Conservation (phyloP, 2,888 invertebrate genomes). For the Drosophila greeni region DNA sequence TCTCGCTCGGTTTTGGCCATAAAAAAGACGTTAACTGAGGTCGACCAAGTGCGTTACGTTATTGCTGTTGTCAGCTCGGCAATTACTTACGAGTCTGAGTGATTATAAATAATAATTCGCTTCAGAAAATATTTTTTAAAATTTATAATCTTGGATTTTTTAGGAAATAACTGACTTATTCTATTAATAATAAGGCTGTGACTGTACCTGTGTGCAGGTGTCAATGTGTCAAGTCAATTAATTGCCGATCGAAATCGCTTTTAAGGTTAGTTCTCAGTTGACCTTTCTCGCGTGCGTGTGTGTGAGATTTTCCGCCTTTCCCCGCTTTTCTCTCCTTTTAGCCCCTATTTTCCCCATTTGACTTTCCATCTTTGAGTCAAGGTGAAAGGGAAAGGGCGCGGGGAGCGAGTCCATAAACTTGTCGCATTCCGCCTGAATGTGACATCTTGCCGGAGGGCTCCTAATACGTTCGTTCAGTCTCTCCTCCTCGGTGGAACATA, state of each 20-base stretch:
- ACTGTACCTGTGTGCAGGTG: conserved; percentile 16
- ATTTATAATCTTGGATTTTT: no score
- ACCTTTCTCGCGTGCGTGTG: conserved; percentile 8
- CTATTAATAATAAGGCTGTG: no score
- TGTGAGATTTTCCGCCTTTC: neutral
- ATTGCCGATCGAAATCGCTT: conserved; percentile 36
- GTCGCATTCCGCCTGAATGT: conserved; percentile 23
- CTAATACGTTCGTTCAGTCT: conserved; percentile 6
- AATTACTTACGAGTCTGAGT: neutral
- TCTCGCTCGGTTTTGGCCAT: conserved; percentile 7
- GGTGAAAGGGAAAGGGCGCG: conserved; percentile 6
- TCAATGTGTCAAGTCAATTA: conserved; percentile 41
- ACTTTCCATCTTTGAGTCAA: conserved; percentile 10
- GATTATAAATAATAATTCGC: neutral
- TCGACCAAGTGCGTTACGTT: conserved; percentile 17
- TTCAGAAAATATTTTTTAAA: neutral
- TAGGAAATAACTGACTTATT: no score
- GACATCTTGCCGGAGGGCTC: conserved; percentile 29
- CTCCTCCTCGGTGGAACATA: conserved; percentile 25
- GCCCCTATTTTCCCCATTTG: neutral
- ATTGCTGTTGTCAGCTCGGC: neutral
- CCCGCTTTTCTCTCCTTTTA: neutral
- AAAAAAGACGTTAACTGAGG: neutral
- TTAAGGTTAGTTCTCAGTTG: conserved; percentile 21
- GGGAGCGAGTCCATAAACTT: conserved; percentile 11